Base-by-base conservation (phyloP, 2,888 invertebrate species). In the Agrochola lychnidis region DNA sequence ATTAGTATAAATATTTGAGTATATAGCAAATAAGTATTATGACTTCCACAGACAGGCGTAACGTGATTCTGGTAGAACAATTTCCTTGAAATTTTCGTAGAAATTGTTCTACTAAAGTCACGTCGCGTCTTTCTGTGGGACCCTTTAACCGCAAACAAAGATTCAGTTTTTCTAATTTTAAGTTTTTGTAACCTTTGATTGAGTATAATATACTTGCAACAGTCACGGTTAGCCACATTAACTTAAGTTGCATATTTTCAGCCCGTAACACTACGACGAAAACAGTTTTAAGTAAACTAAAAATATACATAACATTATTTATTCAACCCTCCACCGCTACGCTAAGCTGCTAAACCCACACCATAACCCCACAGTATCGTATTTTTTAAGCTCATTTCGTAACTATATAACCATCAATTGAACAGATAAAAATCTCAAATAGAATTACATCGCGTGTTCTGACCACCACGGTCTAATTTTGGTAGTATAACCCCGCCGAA, bases 361-460 rank as follows among this genome's bases (percentile, higher is more conserved):
- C 53, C 79, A 83, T 85, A 92, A 93, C 90, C 92, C 92, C 89
- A 89, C 78, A 86, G 83, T 90, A 90, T 90, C 89, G 91, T 92
- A 91, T 91, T 93, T 93, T 94, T 94, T 91, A 90, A 92, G 93
- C 91, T 91, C 89, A 92, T 93, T 94, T 92, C 93, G 93, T 94
- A 93, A 94, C 93, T 91, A 93, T 93, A 94, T 93, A 94, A 94
- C 94, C 94, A 95, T 94, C 94, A 94, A 95, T 95, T 95, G 96
- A 93, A 92, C 93, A 94, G 96, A 96, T 96, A 94, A 93, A 89
- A 89, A 96, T 95, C 95, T 94, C 86, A 89, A 90, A 91, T 89
- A 90, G 90, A 93, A 93, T 92, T 93, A 93, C 93, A 92, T 95
- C 91, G 94, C 95, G 95, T 96, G 95, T 91, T 92, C 81, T 91